Base-by-base conservation (phyloP, 2,888 invertebrate species). In the Epirrita christyi region DNA sequence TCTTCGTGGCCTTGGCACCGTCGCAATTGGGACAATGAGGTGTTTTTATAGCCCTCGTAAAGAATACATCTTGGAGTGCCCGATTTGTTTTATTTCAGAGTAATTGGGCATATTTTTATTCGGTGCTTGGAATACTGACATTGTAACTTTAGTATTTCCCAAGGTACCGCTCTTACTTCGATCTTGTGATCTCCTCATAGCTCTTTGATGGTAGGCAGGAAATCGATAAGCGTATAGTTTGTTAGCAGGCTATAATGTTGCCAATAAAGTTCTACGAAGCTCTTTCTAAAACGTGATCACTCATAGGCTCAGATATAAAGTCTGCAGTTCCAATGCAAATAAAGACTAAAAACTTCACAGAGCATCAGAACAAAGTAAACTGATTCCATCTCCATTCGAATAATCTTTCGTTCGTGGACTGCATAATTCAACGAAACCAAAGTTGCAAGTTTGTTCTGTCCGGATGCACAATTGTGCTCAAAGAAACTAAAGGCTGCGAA, bases 21-120 rank as follows among this genome's bases (percentile, higher is more conserved):
- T 21, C 21, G 50, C 67, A 66, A 64, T 68, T 55, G 66, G 66
- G 51, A 64, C 63, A 59, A 62, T 50, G 60, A 65, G 65, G 61
- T 61, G 59, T 47, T 57, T 67, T 65, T 63, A 67, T 41, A 11
- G 47, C 41, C 55, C 5, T 32, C 56, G 56, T 63, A 55, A 65
- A 65, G 53, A 55, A 58, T 55, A 56, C 55, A 46, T 55, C 61
- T 61, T 47, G 50, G 50, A 61, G 55, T 61, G 37, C 44, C 55
- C 43, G 55, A 59, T 61, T 59, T 47, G 37, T 56, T 55, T 61
- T 21, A 55, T 55, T 59, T 59, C 48, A 53, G 37, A 40, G 47
- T 38, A 27, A 52, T 51, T 50, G 37, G 28, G 46, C 28, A 27
- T 14, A 27, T 14, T 41, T 48, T 53, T 40, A 37, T 32, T 41